Evolutionary conservation across 1,140 invertebrate genomes (phyloP).

Genomic region (Gryon sp.): DNA sequence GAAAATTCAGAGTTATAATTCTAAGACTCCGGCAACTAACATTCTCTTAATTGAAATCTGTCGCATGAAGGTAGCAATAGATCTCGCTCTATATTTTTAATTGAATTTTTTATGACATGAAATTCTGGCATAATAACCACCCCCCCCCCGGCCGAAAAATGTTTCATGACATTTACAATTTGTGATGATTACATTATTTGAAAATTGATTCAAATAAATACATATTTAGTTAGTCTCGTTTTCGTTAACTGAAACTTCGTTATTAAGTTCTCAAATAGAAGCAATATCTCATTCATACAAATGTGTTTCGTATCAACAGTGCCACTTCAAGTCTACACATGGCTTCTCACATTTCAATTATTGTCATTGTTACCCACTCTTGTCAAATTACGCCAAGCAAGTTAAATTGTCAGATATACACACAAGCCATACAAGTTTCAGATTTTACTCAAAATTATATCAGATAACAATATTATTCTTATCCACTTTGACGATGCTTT

Average conservation of each 20-base stretch:
- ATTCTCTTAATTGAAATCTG: constrained; percentile 24
- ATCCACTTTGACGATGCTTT: neutral
- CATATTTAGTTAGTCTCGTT: constrained; percentile 45
- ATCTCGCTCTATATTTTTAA: constrained; percentile 18
- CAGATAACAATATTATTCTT: constrained; percentile 1
- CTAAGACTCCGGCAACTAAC: constrained; percentile 17
- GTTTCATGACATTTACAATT: neutral
- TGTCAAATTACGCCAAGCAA: constrained; percentile 53
- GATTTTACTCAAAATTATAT: constrained; percentile 15
- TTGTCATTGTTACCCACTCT: constrained; percentile 49
- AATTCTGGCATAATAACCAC: constrained; percentile 13
- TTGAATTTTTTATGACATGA: constrained; percentile 22
- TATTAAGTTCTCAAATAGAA: constrained; percentile 46
- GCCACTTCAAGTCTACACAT: constrained; percentile 49
- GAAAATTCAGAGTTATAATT: neutral
- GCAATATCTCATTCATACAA: constrained; percentile 47
- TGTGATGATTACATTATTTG: neutral
- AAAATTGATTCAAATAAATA: constrained; percentile 11
- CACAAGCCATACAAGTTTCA: constrained; percentile 24
- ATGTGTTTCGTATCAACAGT: constrained; percentile 41
- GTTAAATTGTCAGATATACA: constrained; percentile 44
- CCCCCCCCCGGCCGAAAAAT: no score
- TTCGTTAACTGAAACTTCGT: constrained; percentile 46
- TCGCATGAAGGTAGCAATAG: neutral
- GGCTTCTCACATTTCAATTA: constrained; percentile 54